Conservation (phyloP, 92 coral and sea anemone genomes). For the Chrysogorgia sp. region DNA sequence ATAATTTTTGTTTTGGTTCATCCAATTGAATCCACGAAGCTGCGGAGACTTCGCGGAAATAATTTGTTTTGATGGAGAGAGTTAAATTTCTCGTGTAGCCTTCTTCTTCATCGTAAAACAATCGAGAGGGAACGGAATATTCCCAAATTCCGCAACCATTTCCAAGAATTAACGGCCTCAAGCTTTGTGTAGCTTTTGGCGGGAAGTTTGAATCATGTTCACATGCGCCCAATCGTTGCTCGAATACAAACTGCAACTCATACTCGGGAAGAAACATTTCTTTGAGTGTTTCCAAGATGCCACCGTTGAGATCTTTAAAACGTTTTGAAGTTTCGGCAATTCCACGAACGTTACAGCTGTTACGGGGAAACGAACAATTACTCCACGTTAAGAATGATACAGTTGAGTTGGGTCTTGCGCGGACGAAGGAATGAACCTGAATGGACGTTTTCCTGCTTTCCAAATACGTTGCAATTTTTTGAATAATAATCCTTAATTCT, state of each 20-base stretch:
- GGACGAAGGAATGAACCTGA: slow-evolving; percentile 20
- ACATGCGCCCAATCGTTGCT: slow-evolving; percentile 23
- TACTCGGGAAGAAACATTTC: slow-evolving; percentile 16
- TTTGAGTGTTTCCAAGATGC: neutral
- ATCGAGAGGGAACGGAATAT: slow-evolving; percentile 67
- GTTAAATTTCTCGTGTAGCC: slow-evolving; percentile 70
- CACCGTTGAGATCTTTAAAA: neutral
- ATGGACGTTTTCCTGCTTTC: neutral
- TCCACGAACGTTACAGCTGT: neutral
- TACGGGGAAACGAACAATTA: slow-evolving; percentile 19
- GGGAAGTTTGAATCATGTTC: neutral
- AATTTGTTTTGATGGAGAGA: slow-evolving; percentile 60
- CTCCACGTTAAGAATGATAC: slow-evolving; percentile 40
- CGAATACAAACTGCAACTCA: slow-evolving; percentile 23
- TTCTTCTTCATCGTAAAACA: slow-evolving; percentile 82
- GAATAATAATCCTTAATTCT: neutral
- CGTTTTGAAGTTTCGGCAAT: slow-evolving; percentile 15
- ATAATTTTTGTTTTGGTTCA: slow-evolving; percentile 58
- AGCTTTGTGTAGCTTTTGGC: slow-evolving; percentile 4
- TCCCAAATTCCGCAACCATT: slow-evolving; percentile 38
- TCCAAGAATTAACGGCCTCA: neutral
- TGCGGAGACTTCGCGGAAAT: slow-evolving; percentile 56
- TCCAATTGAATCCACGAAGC: slow-evolving; percentile 82
- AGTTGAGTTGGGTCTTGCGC: neutral
- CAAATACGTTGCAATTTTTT: neutral